Conservation (phyloP, 2,797 vertebrate genomes). For the Eidolon dupreanum region DNA sequence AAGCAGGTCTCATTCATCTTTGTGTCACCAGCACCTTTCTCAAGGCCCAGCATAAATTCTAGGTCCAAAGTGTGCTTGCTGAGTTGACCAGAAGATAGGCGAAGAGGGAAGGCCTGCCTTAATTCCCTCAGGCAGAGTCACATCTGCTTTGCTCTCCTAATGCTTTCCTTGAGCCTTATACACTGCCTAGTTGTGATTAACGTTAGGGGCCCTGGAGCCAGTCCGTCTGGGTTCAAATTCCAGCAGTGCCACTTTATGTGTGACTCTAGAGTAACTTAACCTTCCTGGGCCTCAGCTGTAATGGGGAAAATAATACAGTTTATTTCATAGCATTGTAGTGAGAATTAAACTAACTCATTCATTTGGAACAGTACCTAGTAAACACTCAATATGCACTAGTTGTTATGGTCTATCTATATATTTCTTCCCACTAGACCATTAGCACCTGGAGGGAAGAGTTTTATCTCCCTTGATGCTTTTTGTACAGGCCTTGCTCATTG, state of each 20-base stretch:
- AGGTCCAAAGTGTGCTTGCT: neutral
- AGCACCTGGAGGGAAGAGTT: neutral
- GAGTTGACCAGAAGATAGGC: neutral
- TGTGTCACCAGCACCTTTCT: neutral
- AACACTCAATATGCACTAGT: neutral
- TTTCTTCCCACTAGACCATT: neutral
- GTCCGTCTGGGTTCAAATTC: neutral
- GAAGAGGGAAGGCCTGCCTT: neutral
- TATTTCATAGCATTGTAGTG: neutral
- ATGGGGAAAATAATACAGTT: neutral
- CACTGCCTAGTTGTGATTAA: no score
- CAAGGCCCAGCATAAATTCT: neutral
- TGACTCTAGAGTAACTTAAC: neutral
- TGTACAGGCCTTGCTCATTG: neutral
- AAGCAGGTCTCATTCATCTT: neutral
- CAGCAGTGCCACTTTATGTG: neutral
- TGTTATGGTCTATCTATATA: neutral
- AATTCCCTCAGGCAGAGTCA: neutral
- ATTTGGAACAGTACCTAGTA: neutral
- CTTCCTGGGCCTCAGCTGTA: neutral
- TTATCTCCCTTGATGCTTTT: neutral
- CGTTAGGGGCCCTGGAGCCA: neutral
- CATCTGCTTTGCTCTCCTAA: neutral
- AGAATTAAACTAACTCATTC: neutral
- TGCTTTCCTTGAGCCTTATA: neutral